phyloP scores from a whole-genome alignment of 2,797 vertebrate genomes.

The Coracias cyanogaster region DNA sequence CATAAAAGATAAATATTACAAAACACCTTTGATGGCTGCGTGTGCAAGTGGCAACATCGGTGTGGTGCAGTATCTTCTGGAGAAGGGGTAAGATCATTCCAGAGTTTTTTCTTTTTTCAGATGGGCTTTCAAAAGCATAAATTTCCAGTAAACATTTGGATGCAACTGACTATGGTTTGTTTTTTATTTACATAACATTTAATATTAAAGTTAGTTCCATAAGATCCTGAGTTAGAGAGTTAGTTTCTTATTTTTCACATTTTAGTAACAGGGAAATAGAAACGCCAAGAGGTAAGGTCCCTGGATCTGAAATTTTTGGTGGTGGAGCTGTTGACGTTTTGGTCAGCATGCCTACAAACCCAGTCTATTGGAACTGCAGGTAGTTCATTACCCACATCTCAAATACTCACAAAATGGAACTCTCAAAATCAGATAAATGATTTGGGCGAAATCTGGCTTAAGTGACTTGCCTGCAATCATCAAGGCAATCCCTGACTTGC shows the following conservation, averaged over 20 bases:
- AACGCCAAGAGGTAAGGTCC: background rate
- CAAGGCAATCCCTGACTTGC: background rate
- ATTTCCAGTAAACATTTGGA: background rate
- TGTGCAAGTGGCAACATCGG: slow-evolving; percentile 87
- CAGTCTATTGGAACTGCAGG: background rate
- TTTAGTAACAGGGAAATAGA: background rate
- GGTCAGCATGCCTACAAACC: background rate
- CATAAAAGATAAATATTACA: slow-evolving; percentile 88
- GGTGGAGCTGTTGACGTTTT: background rate
- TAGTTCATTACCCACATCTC: background rate
- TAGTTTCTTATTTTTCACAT: background rate
- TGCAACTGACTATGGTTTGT: background rate
- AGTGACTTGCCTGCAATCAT: background rate
- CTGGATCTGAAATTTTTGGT: background rate
- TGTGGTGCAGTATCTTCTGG: slow-evolving; percentile 86
- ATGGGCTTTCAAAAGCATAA: background rate
- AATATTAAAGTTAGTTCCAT: background rate
- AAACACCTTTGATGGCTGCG: slow-evolving; percentile 92
- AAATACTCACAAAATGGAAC: background rate
- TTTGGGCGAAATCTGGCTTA: background rate
- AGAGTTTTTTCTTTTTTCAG: background rate
- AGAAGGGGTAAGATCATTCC: slow-evolving; percentile 81
- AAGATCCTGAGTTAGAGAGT: background rate
- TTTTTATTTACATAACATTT: background rate
- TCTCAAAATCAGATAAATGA: background rate